These are phyloP conservation scores for Dendroctonus valens DNA, from an alignment of 1,140 invertebrate species.

Conservation along the genomic window DNA sequence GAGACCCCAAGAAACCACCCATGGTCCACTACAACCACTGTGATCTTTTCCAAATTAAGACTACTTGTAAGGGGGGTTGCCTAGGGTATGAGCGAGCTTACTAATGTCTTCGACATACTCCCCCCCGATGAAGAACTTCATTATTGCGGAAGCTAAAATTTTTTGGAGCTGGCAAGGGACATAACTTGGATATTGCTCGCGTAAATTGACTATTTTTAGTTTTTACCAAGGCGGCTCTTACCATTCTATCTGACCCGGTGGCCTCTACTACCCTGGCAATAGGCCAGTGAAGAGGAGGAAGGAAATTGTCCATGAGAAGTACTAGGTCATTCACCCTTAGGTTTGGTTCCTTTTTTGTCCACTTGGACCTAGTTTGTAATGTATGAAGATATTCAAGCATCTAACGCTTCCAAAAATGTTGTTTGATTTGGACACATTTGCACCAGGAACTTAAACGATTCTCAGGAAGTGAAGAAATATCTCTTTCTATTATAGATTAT, in stretches of 20 bases:
- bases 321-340: slow-evolving; percentile 42
- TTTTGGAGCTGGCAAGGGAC: not conserved
- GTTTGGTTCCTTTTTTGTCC: slow-evolving; percentile 10
- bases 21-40: too few species aligned
- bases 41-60: too few species aligned
- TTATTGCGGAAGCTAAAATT: too few species aligned
- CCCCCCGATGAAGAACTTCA: too few species aligned
- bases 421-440: slow-evolving; percentile 5
- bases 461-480: slow-evolving; percentile 38
- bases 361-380: slow-evolving; percentile 35
- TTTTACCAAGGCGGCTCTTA: slow-evolving; percentile 20
- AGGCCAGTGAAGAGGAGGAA: slow-evolving; percentile 37
- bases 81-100: too few species aligned
- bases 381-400: slow-evolving; percentile 35
- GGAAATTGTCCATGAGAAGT: slow-evolving; percentile 42
- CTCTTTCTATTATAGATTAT: slow-evolving; percentile 43
- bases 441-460: not conserved
- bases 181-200: slow-evolving; percentile 19
- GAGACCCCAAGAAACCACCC: too few species aligned
- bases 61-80: too few species aligned
- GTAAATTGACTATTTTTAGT: slow-evolving; percentile 16
- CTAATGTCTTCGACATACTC: too few species aligned
- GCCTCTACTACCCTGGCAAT: slow-evolving; percentile 48
- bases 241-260: slow-evolving; percentile 26
- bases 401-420: slow-evolving; percentile 41